phyloP scores from a whole-genome alignment of 2,888 invertebrate species.

The Caenorhabditis doughertyi region DNA sequence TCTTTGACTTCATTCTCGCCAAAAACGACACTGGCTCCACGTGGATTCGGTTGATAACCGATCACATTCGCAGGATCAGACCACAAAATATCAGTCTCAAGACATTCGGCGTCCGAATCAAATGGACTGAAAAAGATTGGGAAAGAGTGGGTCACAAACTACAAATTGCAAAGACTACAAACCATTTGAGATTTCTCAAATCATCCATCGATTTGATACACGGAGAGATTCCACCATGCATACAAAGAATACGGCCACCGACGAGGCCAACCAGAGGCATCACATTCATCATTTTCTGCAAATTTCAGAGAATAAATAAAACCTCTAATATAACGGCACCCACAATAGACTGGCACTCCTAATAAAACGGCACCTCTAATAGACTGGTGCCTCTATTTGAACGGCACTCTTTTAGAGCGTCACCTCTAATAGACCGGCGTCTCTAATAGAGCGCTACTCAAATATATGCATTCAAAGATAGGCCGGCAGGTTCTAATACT shows the following conservation, averaged over 20 bases:
- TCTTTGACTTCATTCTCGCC: slow-evolving; percentile 85
- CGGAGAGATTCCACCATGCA: slow-evolving; percentile 74
- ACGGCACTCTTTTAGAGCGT: too few relatives aligned
- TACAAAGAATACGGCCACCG: slow-evolving; percentile 85
- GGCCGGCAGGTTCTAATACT: too few relatives aligned
- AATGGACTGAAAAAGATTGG: slow-evolving; percentile 44
- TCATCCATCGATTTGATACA: slow-evolving; percentile 61
- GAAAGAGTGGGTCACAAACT: neutral
- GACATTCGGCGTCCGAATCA: slow-evolving; percentile 41
- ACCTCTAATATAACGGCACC: too few relatives aligned
- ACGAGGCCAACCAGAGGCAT: slow-evolving; percentile 84
- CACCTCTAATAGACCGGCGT: too few relatives aligned
- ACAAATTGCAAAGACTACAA: too few relatives aligned
- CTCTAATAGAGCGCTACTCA: too few relatives aligned
- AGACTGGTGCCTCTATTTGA: too few relatives aligned
- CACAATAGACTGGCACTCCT: too few relatives aligned
- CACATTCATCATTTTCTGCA: slow-evolving; percentile 84
- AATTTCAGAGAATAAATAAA: too few relatives aligned
- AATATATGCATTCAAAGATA: too few relatives aligned
- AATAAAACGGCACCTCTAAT: too few relatives aligned
- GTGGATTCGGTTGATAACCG: slow-evolving; percentile 65
- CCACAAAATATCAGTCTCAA: slow-evolving; percentile 72
- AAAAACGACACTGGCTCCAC: slow-evolving; percentile 85
- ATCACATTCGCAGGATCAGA: slow-evolving; percentile 55
- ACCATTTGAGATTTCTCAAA: slow-evolving; percentile 51